Conservation (phyloP, 2,888 invertebrate species). For the Melitaea athalia region DNA sequence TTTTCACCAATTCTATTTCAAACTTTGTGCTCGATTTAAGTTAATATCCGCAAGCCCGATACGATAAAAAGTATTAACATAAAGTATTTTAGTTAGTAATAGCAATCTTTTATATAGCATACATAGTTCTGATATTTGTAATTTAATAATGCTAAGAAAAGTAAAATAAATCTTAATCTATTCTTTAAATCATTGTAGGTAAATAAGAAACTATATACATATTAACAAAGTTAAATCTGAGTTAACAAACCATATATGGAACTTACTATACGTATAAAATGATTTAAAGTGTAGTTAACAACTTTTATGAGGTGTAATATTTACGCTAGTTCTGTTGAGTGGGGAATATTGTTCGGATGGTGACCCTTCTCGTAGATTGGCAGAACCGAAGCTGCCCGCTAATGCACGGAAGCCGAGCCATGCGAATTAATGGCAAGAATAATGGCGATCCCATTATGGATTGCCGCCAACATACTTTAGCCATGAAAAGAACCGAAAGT, state of each 20-base stretch:
- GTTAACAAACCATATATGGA: background rate
- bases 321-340: constrained; percentile 41
- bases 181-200: too few species aligned
- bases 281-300: background rate
- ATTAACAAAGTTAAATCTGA: too few species aligned
- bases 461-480: constrained; percentile 83
- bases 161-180: too few species aligned
- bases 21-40: too few species aligned
- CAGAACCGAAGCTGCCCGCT: constrained; percentile 73
- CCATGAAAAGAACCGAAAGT: constrained; percentile 83
- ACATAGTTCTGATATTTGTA: too few species aligned
- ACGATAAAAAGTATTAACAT: too few species aligned
- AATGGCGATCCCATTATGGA: constrained; percentile 83
- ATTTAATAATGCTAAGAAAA: too few species aligned
- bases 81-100: too few species aligned
- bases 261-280: background rate
- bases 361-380: constrained; percentile 72
- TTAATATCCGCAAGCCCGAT: too few species aligned
- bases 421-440: constrained; percentile 82
- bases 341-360: constrained; percentile 45
- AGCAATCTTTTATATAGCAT: too few species aligned
- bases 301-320: constrained; percentile 25
- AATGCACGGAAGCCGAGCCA: constrained; percentile 81
- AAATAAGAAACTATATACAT: too few species aligned
- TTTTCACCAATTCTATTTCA: too few species aligned